These are phyloP conservation scores for Cataglyphis cursor DNA, from an alignment of 2,888 invertebrate species.

Conservation along the genomic window DNA sequence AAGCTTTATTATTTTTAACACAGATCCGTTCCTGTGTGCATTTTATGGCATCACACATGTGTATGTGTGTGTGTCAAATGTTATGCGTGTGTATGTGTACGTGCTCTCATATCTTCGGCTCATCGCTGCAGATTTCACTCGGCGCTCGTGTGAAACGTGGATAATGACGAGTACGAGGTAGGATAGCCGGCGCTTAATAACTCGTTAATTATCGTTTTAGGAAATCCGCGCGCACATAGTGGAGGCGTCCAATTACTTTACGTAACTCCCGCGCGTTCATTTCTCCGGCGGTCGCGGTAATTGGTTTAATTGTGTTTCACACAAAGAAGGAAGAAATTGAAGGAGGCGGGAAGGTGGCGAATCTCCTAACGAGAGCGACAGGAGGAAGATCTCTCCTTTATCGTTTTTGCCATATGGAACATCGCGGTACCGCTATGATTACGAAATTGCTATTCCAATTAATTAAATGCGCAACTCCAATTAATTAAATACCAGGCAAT, in stretches of 20 bases:
- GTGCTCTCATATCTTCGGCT: constrained; percentile 68
- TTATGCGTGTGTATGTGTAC: neutral
- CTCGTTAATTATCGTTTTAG: constrained; percentile 87
- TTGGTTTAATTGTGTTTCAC: constrained; percentile 86
- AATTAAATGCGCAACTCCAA: neutral
- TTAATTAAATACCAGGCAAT: too few species aligned
- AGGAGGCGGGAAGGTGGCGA: constrained; percentile 59
- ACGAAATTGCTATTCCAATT: neutral
- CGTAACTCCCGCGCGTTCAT: constrained; percentile 83
- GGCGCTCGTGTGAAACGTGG: constrained; percentile 83
- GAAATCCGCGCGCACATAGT: constrained; percentile 83
- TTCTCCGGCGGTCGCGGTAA: constrained; percentile 82
- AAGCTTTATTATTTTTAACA: neutral
- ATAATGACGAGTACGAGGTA: constrained; percentile 78
- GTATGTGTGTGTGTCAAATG: constrained; percentile 6
- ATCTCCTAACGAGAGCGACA: constrained; percentile 32
- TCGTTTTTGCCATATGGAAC: neutral
- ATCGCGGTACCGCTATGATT: constrained; percentile 12
- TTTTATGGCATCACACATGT: constrained; percentile 32
- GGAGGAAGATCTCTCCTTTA: constrained; percentile 31
- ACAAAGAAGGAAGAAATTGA: constrained; percentile 71
- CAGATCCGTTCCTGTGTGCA: neutral
- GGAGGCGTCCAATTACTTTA: constrained; percentile 85
- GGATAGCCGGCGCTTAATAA: constrained; percentile 85
- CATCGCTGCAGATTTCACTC: constrained; percentile 81